Base-by-base conservation (phyloP, 2,113 vertebrate genomes). In the Cettia cetti region DNA sequence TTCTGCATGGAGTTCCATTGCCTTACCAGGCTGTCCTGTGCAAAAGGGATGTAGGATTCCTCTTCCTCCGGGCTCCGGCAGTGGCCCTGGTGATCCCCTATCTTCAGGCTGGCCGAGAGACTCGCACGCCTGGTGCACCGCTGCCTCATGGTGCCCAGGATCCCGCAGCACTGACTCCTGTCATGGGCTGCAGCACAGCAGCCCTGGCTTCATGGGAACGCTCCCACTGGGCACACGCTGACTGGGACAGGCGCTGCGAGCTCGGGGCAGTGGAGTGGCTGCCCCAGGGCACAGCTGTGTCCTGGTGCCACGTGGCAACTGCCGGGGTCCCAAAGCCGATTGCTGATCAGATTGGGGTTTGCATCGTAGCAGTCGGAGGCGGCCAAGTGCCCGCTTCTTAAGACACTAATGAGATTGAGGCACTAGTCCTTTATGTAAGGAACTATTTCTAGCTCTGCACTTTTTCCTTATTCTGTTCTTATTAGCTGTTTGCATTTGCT, bases 1-100 rank as follows among this genome's bases (percentile, higher is more conserved):
- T 98, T 97, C 76, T 98, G 98, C 98, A 98, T 97, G 37, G 99
- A 99, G 19, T 97, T 98, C 99, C 99, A 99, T 13, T 94, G 96
- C 97, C 98, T 99, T 10, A 99, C 94, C 49, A 98, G 97, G 59
- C 98, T 98, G 76, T 98, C 98, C 89, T 99, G 98, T 0, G 98
- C 98, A 86, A 99, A 99, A 0, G 98, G 99, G 89, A 99, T 97
- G 64, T 96, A 86, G 28, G 12, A 8, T 1, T 97, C 98, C 44
- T 98, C 94, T 4, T 98, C 97, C 18, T 98, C 97, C 0, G 6
- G 76, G 6, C 96, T 98, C 30, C 80, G 96, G 92, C 60, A 96
- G 95, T 5, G 30, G 47, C 66, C 64, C 11, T 0, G 17, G 54
- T 1, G 49, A 2, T 96, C 63, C 15, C 98, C 97, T 1, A 98